phyloP scores from a whole-genome alignment of 1,140 invertebrate species.

The Diploscapter pachys region DNA sequence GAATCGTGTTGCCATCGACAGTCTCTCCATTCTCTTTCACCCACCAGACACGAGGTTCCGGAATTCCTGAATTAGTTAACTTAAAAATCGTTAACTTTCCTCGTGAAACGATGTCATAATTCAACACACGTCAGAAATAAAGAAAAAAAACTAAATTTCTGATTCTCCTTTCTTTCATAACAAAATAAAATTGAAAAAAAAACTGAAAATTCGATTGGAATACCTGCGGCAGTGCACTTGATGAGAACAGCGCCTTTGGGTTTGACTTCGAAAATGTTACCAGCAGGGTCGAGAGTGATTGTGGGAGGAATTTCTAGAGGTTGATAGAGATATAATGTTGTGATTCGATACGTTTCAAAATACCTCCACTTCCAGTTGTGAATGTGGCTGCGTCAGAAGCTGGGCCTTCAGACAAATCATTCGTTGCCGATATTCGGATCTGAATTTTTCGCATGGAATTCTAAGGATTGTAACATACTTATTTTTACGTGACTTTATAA shows the following conservation, averaged over 20 bases:
- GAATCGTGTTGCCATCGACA: conserved; percentile 39
- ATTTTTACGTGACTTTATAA: too few relatives aligned
- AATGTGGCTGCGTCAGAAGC: conserved; percentile 49
- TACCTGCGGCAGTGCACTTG: conserved; percentile 46
- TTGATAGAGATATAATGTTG: neutral
- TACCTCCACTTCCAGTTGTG: conserved; percentile 52
- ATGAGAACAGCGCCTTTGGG: conserved; percentile 45
- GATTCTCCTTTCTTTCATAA: too few relatives aligned
- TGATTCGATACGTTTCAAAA: neutral
- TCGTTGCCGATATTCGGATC: conserved; percentile 49
- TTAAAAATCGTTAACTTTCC: conserved; percentile 13
- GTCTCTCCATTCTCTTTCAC: conserved; percentile 40
- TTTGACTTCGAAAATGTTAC: conserved; percentile 44
- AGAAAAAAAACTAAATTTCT: too few relatives aligned
- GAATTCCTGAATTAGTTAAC: conserved; percentile 51
- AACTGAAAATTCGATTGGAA: conserved; percentile 2
- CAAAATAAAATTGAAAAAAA: too few relatives aligned
- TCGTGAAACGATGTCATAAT: too few relatives aligned
- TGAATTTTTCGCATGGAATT: neutral
- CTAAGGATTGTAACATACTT: too few relatives aligned
- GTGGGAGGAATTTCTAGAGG: conserved; percentile 47
- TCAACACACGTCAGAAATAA: too few relatives aligned
- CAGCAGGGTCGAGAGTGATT: conserved; percentile 44
- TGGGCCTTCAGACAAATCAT: conserved; percentile 56
- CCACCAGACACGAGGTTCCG: conserved; percentile 49